A percentile compares a stretch with the other conserved stretches of the same genome.
Conservation (phyloP, 2,797 vertebrate genomes). For the Sarcophilus harrisii region DNA sequence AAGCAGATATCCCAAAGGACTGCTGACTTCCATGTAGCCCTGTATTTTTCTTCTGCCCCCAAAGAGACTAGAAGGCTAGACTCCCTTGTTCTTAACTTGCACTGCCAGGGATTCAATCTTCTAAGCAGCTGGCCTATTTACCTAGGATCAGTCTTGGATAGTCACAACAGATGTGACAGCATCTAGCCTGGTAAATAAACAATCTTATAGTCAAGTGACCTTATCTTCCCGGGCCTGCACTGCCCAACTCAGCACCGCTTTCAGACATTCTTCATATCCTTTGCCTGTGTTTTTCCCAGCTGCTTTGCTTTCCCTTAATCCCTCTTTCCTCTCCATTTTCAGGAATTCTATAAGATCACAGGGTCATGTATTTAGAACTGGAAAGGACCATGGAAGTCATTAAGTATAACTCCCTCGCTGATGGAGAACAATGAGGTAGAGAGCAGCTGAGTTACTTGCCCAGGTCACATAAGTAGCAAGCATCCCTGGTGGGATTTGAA, state of each 20-base stretch:
- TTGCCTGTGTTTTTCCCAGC: neutral
- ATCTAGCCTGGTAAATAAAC: neutral
- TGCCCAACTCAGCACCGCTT: neutral
- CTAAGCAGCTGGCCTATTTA: neutral
- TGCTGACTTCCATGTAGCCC: neutral
- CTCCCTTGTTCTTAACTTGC: conserved; percentile 3
- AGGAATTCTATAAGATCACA: neutral
- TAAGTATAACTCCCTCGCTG: neutral
- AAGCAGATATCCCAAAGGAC: conserved; percentile 22
- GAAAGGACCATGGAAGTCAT: neutral
- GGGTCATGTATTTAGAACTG: neutral
- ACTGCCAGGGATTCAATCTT: neutral
- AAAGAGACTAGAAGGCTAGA: neutral
- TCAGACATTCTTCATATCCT: neutral
- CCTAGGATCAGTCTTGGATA: neutral
- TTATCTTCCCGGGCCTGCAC: neutral
- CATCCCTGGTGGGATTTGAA: neutral
- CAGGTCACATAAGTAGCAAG: neutral
- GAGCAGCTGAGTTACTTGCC: neutral
- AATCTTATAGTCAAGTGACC: neutral
- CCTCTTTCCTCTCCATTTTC: neutral
- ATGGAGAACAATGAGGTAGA: neutral
- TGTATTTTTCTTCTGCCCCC: neutral
- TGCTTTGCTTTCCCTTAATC: neutral
- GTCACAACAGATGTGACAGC: neutral